phyloP scores from a whole-genome alignment of 1,140 invertebrate species.

The fruit fly (Drosophila melanogaster) region DNA sequence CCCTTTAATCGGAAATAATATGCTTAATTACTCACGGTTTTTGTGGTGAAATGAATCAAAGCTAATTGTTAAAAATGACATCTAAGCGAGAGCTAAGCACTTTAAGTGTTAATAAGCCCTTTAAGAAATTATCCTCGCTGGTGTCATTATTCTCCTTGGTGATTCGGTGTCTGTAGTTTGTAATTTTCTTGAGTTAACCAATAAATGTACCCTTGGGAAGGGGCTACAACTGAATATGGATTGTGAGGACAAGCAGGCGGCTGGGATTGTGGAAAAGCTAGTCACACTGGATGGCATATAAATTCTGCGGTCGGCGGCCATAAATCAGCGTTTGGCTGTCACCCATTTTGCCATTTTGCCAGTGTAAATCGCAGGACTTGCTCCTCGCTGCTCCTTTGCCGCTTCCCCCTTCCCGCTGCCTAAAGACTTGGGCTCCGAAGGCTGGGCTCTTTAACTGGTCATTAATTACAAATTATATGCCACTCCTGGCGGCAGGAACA shows the following conservation, averaged over 20 bases:
- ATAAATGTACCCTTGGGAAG: conserved; percentile 29
- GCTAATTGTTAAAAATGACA: neutral
- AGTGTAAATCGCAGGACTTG: conserved; percentile 67
- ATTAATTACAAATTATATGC: conserved; percentile 83
- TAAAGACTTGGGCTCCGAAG: conserved; percentile 20
- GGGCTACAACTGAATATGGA: conserved; percentile 58
- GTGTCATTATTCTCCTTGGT: neutral
- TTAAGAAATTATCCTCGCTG: neutral
- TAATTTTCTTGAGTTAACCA: neutral
- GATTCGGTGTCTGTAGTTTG: neutral
- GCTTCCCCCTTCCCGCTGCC: neutral
- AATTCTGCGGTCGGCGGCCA: conserved; percentile 77
- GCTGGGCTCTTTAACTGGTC: conserved; percentile 74
- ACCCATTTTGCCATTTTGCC: conserved; percentile 62
- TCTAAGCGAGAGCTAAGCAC: no score
- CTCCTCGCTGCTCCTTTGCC: neutral
- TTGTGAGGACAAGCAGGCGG: conserved; percentile 54
- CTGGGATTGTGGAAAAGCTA: conserved; percentile 37
- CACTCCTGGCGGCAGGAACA: conserved; percentile 41
- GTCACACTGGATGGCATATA: conserved; percentile 74
- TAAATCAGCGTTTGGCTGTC: conserved; percentile 84
- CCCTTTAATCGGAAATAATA: no score
- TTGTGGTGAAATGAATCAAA: neutral
- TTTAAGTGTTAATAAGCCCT: neutral
- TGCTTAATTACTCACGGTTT: neutral